A percentile compares a stretch with the other conserved stretches of the same genome.
These are phyloP conservation scores for Coryphaenoides rupestris DNA, from an alignment of 2,113 vertebrate species.

Conservation along the genomic window DNA sequence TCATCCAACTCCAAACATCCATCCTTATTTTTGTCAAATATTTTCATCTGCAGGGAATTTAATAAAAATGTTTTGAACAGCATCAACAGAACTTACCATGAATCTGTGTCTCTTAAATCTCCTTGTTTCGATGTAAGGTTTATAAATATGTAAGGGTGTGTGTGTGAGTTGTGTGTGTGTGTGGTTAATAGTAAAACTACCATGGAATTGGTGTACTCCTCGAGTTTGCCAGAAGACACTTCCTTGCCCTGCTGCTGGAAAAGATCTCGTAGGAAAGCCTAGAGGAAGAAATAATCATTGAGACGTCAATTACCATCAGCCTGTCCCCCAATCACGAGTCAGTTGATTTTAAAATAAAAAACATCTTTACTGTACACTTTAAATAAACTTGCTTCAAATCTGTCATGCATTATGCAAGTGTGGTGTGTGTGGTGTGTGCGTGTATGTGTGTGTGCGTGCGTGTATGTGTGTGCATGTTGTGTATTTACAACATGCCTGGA, in stretches of 20 bases:
- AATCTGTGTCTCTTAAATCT: no score
- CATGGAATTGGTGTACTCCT: constrained; percentile 90
- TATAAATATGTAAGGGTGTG: no score
- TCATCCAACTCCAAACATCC: constrained; percentile 92
- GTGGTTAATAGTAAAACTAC: constrained; percentile 55
- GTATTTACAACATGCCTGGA: no score
- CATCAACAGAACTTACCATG: not conserved
- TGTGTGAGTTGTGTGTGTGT: no score
- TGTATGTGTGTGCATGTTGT: not conserved
- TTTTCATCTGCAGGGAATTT: constrained; percentile 85
- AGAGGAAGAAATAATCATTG: constrained; percentile 11
- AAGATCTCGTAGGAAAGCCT: constrained; percentile 91
- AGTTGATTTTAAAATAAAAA: no score
- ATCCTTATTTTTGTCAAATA: constrained; percentile 96
- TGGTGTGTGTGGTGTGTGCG: no score
- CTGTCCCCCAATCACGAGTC: no score
- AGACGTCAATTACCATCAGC: not conserved
- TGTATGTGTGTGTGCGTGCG: not conserved
- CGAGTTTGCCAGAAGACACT: constrained; percentile 80
- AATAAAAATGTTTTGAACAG: not conserved
- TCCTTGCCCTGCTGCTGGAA: constrained; percentile 78
- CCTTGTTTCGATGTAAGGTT: no score
- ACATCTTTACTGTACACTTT: no score
- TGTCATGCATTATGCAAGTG: no score
- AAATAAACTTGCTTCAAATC: no score